Base-by-base conservation (phyloP, 1,140 invertebrate species). In the Leptinotarsa defecta region DNA sequence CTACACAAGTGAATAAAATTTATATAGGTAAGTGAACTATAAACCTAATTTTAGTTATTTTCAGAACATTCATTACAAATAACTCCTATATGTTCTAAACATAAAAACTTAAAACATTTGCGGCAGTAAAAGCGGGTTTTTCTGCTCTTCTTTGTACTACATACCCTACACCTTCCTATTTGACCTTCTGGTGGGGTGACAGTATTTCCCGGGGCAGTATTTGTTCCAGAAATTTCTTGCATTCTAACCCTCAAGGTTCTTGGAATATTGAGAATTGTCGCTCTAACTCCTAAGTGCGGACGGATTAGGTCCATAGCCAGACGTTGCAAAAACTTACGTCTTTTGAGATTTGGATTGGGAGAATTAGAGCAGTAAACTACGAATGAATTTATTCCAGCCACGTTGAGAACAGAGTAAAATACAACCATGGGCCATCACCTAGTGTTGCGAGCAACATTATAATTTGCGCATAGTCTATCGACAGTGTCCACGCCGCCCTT, bases 401-500 rank as follows among this genome's bases (percentile, higher is more conserved):
- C 71, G 48, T 76, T 76, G n/a, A 76, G 20, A 68, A 49, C n/a
- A 4, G 49, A 49, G 68, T 48, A 65, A 61, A 76, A 76, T 3
- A 76, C 57, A 13, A 73, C 71, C 62, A 76, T 64, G 20, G 75
- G 75, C 71, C 75, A 76, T 48, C 63, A 8, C 20, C 64, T 62
- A 17, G 75, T 73, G 11, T 15, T 63, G 72, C 71, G 48, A 48
- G 71, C 71, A 73, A 24, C 24, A 24, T 76, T 76, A 15, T 73
- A 76, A 22, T 43, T 57, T 8, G 57, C 70, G 27, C 49, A 76
- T n/a, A 76, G 48, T 48, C 67, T 43, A 49, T 76, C 75, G 17
- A 73, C 48, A 15, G 34, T 57, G 49, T 73, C 70, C 5, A 76
- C 68, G 65, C 68, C 63, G 19, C 61, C 57, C 43, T 76, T 76